phyloP scores from a whole-genome alignment of 2,888 invertebrate genomes.

The Ecdyonurus torrentis region DNA sequence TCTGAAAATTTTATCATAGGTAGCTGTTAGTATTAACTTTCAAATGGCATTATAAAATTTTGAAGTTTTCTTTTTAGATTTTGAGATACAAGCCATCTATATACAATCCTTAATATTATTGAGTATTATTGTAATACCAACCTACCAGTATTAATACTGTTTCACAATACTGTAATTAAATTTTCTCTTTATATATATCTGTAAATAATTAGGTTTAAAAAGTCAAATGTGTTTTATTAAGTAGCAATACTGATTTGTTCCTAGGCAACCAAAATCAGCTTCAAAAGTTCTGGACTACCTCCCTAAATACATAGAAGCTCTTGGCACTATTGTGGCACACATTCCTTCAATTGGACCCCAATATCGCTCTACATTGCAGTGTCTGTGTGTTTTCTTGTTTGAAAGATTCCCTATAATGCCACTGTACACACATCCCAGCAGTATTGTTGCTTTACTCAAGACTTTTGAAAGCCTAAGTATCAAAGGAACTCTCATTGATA shows the following conservation, averaged over 20 bases:
- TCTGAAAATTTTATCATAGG: too few relatives aligned
- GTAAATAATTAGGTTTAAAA: too few relatives aligned
- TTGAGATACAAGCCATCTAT: too few relatives aligned
- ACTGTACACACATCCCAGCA: background rate
- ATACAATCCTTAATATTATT: too few relatives aligned
- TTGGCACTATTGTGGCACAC: background rate
- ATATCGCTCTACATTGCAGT: background rate
- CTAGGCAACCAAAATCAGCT: too few relatives aligned
- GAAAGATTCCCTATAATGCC: constrained; percentile 1
- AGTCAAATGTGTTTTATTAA: background rate
- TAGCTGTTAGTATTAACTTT: too few relatives aligned
- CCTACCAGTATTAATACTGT: too few relatives aligned
- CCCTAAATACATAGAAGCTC: background rate
- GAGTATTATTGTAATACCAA: too few relatives aligned
- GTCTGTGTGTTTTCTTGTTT: background rate
- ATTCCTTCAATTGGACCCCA: background rate
- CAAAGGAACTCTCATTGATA: background rate
- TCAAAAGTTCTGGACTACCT: background rate
- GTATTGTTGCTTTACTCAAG: background rate
- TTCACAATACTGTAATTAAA: too few relatives aligned
- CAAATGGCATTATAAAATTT: too few relatives aligned
- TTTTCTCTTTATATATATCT: too few relatives aligned
- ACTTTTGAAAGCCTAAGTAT: background rate
- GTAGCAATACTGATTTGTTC: background rate
- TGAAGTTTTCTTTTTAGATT: too few relatives aligned